Evolutionary conservation across 2,797 vertebrate species (phyloP).

Genomic region (Aeoliscus strigatus): DNA sequence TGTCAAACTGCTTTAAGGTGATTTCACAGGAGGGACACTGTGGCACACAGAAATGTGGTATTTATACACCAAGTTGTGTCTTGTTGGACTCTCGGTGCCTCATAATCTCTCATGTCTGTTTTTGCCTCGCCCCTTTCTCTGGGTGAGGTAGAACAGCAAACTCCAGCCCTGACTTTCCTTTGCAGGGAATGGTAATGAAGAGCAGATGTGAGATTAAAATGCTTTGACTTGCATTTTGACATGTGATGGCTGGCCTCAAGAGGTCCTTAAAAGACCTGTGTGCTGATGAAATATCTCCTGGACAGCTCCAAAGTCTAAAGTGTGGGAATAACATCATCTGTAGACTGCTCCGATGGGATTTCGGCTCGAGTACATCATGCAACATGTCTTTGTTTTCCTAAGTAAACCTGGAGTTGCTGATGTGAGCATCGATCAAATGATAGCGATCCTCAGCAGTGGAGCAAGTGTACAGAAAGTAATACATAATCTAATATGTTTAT

Average conservation of each 20-base stretch:
- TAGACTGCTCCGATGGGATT: conserved; percentile 41
- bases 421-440: conserved; percentile 20
- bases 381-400: conserved; percentile 28
- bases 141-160: conserved; percentile 61
- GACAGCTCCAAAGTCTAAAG: conserved; percentile 42
- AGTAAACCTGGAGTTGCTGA: conserved; percentile 14
- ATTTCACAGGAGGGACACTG: conserved; percentile 40
- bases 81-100: conserved; percentile 19
- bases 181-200: conserved; percentile 73
- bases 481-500: conserved; percentile 8
- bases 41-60: conserved; percentile 27
- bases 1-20: conserved; percentile 22
- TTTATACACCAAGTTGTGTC: conserved; percentile 20
- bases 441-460: conserved; percentile 7
- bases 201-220: conserved; percentile 82
- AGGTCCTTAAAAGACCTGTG: conserved; percentile 70
- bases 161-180: conserved; percentile 56
- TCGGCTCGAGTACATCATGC: conserved; percentile 30
- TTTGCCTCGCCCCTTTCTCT: conserved; percentile 32
- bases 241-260: conserved; percentile 72
- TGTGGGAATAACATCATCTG: conserved; percentile 67
- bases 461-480: conserved; percentile 16
- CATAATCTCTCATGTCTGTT: conserved; percentile 27
- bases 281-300: conserved; percentile 70
- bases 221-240: conserved; percentile 74